Evolutionary conservation across 1,140 invertebrate species (phyloP), one percentile per base, ranked within the genome.

Genomic region (Drosophila kohkoa): DNA sequence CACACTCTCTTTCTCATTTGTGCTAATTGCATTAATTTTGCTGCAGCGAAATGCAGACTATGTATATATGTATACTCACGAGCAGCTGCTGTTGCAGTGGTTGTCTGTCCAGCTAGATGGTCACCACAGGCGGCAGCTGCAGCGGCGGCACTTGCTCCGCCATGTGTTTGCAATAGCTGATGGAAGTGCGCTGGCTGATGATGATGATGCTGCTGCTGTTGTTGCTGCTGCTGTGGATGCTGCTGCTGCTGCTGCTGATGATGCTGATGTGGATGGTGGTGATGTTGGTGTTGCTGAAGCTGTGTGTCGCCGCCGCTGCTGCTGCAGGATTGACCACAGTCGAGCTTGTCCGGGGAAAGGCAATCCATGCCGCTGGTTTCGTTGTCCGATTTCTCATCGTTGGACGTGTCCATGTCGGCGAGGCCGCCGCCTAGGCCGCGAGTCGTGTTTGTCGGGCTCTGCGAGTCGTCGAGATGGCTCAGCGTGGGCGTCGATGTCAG

Each of bases 401-500:
- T 92, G 67, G 91, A 90, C 48, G 90, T 91, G 60, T 92, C 88
- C 88, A 91, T 92, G 64, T 91, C 92, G 55, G 87, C 89, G 49
- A 92, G 62, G 15, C 81, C 90, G 66, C 89, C 81, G 63, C 74
- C 77, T 62, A 82, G 81, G 75, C 87, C 80, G 57, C 81, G 82
- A 51, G 65, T 87, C 20, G 65, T 79, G 52, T 62, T 74, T 10
- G 83, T 88, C 58, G 91, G 85, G 66, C 91, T 92, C 46, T 85
- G 90, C 32, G 92, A 89, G 71, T 92, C 90, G 52, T 90, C 83
- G 48, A 91, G 69, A 32, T 86, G 77, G 46, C 78, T 85, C 63
- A 92, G 81, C 16, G 88, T 80, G n/a, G 91, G 75, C 30, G 91
- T 92, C 11, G 93, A 93, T 49, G 93, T 94, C 76, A 96, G 93